Percentiles rank a stretch among this genome's conserved stretches.
Evolutionary conservation across 2,888 invertebrate species (phyloP).

Genomic region (Tanypteryx hageni): DNA sequence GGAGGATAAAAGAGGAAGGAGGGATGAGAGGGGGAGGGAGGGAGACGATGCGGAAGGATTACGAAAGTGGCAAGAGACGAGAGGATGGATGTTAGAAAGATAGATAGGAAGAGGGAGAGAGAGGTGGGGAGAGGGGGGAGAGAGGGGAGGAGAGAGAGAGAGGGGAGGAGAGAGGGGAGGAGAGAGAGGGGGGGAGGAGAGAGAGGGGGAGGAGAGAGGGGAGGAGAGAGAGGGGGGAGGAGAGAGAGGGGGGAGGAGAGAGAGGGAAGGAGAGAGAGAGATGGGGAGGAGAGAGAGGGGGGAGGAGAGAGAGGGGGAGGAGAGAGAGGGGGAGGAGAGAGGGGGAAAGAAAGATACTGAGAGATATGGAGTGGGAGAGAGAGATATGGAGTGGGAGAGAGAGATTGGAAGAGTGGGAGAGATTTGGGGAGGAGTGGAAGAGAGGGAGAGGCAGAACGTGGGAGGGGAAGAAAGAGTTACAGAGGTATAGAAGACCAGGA

Average conservation of each 20-base stretch:
- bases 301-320: not conserved
- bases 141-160: not conserved
- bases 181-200: not conserved
- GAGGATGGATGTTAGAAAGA: too few species aligned
- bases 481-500: not conserved
- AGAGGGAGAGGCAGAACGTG: too few species aligned
- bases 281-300: not conserved
- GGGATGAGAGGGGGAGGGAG: too few species aligned
- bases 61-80: too few species aligned
- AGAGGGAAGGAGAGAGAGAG: not conserved
- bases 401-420: not conserved
- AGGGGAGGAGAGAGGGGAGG: not conserved
- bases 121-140: not conserved
- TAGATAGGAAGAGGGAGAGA: not conserved
- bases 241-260: not conserved
- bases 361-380: not conserved
- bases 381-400: not conserved
- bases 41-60: too few species aligned
- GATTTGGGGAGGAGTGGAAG: not conserved
- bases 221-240: not conserved
- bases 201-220: not conserved
- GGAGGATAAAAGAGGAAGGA: not conserved
- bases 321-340: not conserved
- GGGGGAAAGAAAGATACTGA: not conserved
- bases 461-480: too few species aligned